Evolutionary conservation across 2,113 vertebrate species (phyloP).

Genomic region (Triplophysa rosa): DNA sequence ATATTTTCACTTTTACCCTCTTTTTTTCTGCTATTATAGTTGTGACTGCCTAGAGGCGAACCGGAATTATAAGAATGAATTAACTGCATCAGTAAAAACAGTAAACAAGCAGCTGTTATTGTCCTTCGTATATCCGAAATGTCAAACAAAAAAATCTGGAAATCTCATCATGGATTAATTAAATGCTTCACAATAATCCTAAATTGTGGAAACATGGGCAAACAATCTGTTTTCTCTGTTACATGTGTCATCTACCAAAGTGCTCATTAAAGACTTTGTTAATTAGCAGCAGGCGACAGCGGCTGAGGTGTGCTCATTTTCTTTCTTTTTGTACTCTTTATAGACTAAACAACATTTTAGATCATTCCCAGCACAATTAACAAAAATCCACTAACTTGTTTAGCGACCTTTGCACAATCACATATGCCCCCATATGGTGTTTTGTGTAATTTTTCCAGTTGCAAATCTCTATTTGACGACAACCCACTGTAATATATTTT

Average conservation of each 20-base stretch:
- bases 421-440: background rate
- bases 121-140: slow-evolving; percentile 21
- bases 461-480: too few relatives aligned
- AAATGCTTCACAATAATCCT: slow-evolving; percentile 87
- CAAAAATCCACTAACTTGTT: slow-evolving; percentile 45
- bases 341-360: slow-evolving; percentile 70
- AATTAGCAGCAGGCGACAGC: slow-evolving; percentile 84
- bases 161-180: slow-evolving; percentile 83
- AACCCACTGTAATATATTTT: too few relatives aligned
- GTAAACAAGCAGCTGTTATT: slow-evolving; percentile 31
- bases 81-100: slow-evolving; percentile 18
- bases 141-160: slow-evolving; percentile 63
- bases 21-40: background rate
- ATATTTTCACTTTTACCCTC: too few relatives aligned
- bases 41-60: background rate
- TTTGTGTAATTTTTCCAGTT: background rate
- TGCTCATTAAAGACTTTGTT: slow-evolving; percentile 86
- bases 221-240: slow-evolving; percentile 92
- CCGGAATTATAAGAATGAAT: slow-evolving; percentile 9
- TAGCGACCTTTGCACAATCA: background rate
- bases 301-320: slow-evolving; percentile 68
- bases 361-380: slow-evolving; percentile 75
- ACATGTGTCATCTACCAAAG: slow-evolving; percentile 86
- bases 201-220: slow-evolving; percentile 85
- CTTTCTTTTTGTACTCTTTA: slow-evolving; percentile 41